Evolutionary conservation across 1,140 invertebrate species (phyloP), one percentile per base, ranked within the genome.

Genomic region (Armadillidium nasatum): DNA sequence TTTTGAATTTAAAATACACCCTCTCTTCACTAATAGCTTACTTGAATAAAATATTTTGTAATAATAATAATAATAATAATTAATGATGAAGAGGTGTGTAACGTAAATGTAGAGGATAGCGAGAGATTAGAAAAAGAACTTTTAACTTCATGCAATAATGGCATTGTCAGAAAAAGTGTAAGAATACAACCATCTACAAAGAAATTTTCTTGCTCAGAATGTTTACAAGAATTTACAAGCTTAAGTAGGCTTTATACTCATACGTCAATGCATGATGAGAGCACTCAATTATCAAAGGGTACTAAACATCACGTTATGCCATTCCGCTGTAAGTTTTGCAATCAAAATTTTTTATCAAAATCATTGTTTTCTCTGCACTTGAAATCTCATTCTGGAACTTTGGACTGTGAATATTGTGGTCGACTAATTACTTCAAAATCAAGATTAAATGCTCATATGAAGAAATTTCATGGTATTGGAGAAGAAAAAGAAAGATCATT

Each of bases 391-490:
- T 74, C 78, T 68, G 44, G 77, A 54, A 75, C 75, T 43, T 77
- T 73, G 10, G 80, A 81, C 15, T 81, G 80, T 43, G 50, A 67
- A 9, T 71, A 74, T 50, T 81, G 80, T 70, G 80, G 80, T 15
- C 68, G 80, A 11, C 78, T 78, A 44, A 75, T 81, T 46, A 81
- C 77, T 11, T 78, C 80, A 21, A 81, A 75, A 43, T 77, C 78
- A 13, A 60, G 80, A 21, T 72, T 81, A 21, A 77, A 78, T 72
- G 72, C 66, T n/a, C 80, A 81, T 70, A 67, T 81, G 66, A 77
- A 72, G 44, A 81, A 76, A 50, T 79, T 81, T 72, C 80, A 81
- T 77, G 80, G 71, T 22, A 81, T 81, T 72, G 80, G 80, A 19
- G 80, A 81, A 73, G 80, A 75, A 45, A 78, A 73, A 43, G 50